Evolutionary conservation across 2,113 vertebrate species (phyloP).

Genomic region (Callorhinus ursinus): DNA sequence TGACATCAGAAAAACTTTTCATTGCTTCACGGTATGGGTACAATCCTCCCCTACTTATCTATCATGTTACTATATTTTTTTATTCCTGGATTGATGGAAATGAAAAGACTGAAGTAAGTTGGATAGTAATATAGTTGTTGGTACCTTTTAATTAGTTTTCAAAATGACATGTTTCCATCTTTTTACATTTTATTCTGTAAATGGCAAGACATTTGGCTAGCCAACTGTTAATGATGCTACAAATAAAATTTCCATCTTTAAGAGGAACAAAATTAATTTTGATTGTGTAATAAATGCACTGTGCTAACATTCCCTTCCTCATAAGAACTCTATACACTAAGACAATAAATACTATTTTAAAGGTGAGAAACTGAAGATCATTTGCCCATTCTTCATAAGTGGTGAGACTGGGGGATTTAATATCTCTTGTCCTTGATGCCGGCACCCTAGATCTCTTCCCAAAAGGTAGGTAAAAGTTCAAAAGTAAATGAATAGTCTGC

Average conservation of each 20-base stretch:
- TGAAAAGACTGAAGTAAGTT: not conserved
- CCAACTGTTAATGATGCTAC: not conserved
- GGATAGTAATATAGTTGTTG: not conserved
- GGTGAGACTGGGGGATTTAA: not conserved
- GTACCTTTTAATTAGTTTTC: not conserved
- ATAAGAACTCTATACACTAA: not conserved
- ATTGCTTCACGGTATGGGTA: not conserved
- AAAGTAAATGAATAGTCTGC: not conserved
- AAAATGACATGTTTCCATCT: not conserved
- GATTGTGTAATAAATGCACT: not conserved
- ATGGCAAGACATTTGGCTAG: not conserved
- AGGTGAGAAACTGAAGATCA: not conserved
- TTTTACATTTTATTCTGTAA: not conserved
- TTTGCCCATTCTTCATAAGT: not conserved
- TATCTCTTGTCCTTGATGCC: not conserved
- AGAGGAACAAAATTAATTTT: not conserved
- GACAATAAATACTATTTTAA: not conserved
- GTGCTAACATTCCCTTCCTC: not conserved
- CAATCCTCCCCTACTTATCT: not conserved
- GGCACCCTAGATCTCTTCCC: not conserved
- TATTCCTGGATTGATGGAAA: not conserved
- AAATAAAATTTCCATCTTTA: not conserved
- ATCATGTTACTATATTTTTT: not conserved
- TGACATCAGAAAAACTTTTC: not conserved
- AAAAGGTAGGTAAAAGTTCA: not conserved